Percentiles rank a stretch among this genome's conserved stretches.
Evolutionary conservation across 2,113 vertebrate species (phyloP).

Genomic region (Sporophila hypoxantha): DNA sequence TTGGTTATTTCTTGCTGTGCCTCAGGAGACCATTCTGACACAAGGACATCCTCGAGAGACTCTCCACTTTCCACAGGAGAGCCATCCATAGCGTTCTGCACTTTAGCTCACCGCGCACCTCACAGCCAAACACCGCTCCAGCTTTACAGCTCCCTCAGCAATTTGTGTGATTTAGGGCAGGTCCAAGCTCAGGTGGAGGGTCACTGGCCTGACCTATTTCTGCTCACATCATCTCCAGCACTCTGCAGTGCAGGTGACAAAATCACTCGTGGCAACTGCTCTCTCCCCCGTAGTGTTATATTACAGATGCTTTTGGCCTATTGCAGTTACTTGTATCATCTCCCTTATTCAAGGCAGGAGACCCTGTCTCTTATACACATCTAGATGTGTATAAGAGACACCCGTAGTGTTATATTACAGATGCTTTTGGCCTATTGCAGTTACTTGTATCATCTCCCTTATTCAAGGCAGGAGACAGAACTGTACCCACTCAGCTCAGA

Average conservation of each 20-base stretch:
- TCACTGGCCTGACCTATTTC: background rate
- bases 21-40: background rate
- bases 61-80: background rate
- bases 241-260: background rate
- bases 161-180: background rate
- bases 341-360: background rate
- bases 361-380: too few species aligned
- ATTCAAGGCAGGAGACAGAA: background rate
- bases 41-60: background rate
- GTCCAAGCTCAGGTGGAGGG: background rate
- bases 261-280: background rate
- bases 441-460: background rate
- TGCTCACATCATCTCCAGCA: background rate
- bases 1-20: background rate
- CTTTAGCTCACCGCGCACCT: background rate
- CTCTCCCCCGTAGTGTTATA: background rate
- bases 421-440: background rate
- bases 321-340: background rate
- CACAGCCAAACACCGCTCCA: background rate
- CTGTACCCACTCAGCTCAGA: background rate
- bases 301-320: background rate
- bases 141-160: background rate
- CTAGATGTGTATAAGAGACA: too few species aligned
- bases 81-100: accelerated
- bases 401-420: background rate